Conservation (phyloP, 2,888 invertebrate genomes). For the Brachyptera risi region DNA sequence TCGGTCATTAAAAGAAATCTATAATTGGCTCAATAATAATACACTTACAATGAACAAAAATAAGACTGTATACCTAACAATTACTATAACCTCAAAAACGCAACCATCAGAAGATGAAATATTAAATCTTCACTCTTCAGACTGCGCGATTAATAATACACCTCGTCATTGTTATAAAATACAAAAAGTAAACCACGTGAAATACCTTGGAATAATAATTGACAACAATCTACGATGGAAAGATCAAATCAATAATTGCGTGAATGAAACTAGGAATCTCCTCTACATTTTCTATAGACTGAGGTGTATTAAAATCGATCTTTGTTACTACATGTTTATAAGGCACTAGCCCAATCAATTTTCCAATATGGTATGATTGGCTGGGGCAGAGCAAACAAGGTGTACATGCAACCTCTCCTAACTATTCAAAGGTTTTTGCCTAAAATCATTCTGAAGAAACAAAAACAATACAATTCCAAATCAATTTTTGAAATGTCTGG, state of each 20-base stretch:
- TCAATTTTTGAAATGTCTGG: no score
- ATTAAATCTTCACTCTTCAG: neutral
- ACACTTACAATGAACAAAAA: neutral
- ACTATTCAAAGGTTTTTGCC: no score
- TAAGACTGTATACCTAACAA: neutral
- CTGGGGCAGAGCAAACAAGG: no score
- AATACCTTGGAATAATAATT: neutral
- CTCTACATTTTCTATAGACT: no score
- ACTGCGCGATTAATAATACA: neutral
- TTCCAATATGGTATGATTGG: no score
- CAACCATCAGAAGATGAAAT: neutral
- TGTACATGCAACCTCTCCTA: no score
- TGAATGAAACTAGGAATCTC: no score
- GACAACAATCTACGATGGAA: neutral
- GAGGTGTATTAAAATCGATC: neutral
- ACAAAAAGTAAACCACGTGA: neutral
- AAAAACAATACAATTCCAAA: no score
- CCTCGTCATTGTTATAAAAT: neutral
- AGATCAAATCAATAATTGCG: neutral
- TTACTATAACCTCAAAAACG: neutral
- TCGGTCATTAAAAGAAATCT: neutral
- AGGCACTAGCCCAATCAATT: no score
- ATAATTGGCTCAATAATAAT: neutral
- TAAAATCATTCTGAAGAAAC: no score
- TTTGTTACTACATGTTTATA: neutral